Evolutionary conservation across 1,140 invertebrate genomes (phyloP), one percentile per base, ranked within the genome.

Genomic region (Onthophagus taurus): DNA sequence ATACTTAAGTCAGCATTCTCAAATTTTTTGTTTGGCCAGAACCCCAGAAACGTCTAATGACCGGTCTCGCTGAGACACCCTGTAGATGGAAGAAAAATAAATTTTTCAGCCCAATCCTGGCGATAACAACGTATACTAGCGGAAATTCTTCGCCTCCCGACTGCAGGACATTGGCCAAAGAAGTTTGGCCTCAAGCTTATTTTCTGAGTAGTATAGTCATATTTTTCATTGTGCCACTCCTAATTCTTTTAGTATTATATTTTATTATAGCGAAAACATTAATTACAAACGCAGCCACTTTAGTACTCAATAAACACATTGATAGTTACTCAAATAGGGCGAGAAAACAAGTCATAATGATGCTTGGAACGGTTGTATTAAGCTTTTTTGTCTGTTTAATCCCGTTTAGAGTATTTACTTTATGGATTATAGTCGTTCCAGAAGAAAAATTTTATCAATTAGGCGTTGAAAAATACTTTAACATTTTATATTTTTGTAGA

Each of bases 351-450:
- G 82, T 84, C 2, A 79, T 85, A 4, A 56, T 82, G 31, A 92
- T 91, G 85, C 68, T 94, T 13, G 78, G 83, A 18, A 80, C 82
- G 0, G 86, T 94, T 4, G 84, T 92, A 1, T 62, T 83, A 19
- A 79, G 83, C 49, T 93, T 92, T 61, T 93, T 93, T 65, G 57
- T 91, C 4, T 92, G 87, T 55, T 65, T 92, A 6, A 74, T 90
- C 55, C 90, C 90, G 0, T 86, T 91, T 54, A 74, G 86, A 35
- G 72, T 87, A 0, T 72, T 93, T n/a, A 86, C 77, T 4, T 58
- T 92, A n/a, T 87, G 80, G 74, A 77, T 88, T 13, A 74, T 89
- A 0, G 56, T 87, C 16, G 72, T 76, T 1, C 78, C 72, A 3
- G 64, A 70, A 4, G 75, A 80, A 36, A 61, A 69, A 11, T 67